Evolutionary conservation across 2,888 invertebrate species (phyloP).

Genomic region (Agapostemon virescens): DNA sequence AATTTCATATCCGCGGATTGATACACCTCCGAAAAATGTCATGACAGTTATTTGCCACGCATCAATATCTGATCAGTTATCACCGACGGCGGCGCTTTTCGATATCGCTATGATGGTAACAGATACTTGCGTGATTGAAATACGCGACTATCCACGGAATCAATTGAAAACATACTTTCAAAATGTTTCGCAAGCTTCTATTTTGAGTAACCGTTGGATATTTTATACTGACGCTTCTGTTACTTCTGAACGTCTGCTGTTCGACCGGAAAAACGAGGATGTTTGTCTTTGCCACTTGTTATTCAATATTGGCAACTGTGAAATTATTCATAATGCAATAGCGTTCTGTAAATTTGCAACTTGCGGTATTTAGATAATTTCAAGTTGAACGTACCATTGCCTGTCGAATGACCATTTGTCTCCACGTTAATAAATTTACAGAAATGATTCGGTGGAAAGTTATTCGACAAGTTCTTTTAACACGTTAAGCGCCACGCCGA

Average conservation of each 20-base stretch:
- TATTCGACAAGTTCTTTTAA: too few relatives aligned
- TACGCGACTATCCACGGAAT: background rate
- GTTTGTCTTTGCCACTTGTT: background rate
- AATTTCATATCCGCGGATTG: slow-evolving; percentile 27
- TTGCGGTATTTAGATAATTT: background rate
- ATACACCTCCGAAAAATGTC: slow-evolving; percentile 22
- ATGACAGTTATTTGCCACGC: background rate
- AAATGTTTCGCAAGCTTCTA: background rate
- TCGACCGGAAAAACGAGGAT: background rate
- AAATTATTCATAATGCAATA: background rate
- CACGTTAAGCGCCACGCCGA: too few relatives aligned
- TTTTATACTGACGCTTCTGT: background rate
- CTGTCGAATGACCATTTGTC: too few relatives aligned
- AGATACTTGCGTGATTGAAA: background rate
- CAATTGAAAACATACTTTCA: background rate
- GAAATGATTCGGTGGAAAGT: too few relatives aligned
- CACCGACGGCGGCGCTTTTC: background rate
- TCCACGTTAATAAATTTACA: too few relatives aligned
- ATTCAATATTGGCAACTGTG: background rate
- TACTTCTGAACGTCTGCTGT: background rate
- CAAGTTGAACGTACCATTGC: background rate
- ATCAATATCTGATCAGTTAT: slow-evolving; percentile 2
- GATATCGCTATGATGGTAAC: background rate
- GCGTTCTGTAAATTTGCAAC: background rate
- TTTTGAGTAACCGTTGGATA: background rate